Conservation (phyloP, 2,888 invertebrate species). For the Zygothrica quintamaculata region DNA sequence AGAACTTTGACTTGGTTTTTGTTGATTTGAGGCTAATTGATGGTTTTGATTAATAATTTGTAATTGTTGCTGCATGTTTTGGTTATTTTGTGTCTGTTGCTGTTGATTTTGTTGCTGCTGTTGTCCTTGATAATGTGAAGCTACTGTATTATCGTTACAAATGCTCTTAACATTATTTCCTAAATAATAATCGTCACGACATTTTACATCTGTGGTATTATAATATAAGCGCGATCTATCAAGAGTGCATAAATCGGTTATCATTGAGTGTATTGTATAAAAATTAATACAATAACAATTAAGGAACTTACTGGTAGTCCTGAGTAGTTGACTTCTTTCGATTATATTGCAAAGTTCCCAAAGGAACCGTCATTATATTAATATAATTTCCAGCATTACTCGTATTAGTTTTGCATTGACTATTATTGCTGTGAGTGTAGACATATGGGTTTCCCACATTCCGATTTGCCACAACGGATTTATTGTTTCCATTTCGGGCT, state of each 20-base stretch:
- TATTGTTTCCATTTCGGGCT: constrained; percentile 58
- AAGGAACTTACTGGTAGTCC: constrained; percentile 83
- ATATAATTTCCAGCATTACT: constrained; percentile 81
- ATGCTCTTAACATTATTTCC: constrained; percentile 68
- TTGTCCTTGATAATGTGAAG: constrained; percentile 56
- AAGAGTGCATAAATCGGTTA: too few species aligned
- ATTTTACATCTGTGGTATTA: constrained; percentile 82
- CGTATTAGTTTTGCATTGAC: constrained; percentile 55
- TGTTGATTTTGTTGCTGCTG: constrained; percentile 52
- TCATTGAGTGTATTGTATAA: too few species aligned
- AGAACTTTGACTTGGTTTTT: constrained; percentile 54
- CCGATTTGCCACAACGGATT: constrained; percentile 49
- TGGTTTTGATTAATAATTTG: constrained; percentile 32
- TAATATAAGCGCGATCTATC: constrained; percentile 83
- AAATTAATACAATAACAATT: background rate
- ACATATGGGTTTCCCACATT: constrained; percentile 48
- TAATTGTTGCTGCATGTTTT: constrained; percentile 62
- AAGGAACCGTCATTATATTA: constrained; percentile 83
- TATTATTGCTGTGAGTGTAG: constrained; percentile 54
- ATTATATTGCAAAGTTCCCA: constrained; percentile 83
- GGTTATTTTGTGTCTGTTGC: constrained; percentile 49
- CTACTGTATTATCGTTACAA: constrained; percentile 46
- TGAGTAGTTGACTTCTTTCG: constrained; percentile 83
- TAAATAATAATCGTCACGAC: constrained; percentile 83
- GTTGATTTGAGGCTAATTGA: constrained; percentile 58